A percentile compares a stretch with the other conserved stretches of the same genome.
phyloP scores from a whole-genome alignment of 1,140 invertebrate species.

The Drosophila kikkawai region DNA sequence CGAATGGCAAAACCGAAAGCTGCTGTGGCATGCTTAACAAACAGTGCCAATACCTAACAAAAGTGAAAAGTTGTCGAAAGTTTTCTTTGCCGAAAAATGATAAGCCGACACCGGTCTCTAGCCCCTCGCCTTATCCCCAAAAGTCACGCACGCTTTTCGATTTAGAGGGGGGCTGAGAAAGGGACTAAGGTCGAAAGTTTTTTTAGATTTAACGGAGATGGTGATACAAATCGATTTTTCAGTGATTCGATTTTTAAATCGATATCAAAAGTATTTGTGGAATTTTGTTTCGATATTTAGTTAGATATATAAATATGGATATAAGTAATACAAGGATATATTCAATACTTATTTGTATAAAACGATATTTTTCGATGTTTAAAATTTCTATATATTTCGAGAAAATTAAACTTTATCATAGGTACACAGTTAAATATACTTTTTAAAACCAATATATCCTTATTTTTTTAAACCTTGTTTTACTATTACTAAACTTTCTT shows the following conservation, averaged over 20 bases:
- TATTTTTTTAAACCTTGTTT: accelerated
- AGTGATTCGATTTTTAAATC: background rate
- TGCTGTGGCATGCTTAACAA: slow-evolving; percentile 40
- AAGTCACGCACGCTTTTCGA: slow-evolving; percentile 51
- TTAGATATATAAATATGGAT: background rate
- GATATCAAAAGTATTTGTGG: background rate
- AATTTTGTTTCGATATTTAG: background rate
- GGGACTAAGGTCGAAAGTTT: slow-evolving; percentile 14
- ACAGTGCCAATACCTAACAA: slow-evolving; percentile 54
- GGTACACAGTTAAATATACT: no score
- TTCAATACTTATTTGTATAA: no score
- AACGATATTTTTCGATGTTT: no score
- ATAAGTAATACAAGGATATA: background rate
- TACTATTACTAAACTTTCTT: background rate
- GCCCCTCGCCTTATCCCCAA: background rate
- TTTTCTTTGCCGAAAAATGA: slow-evolving; percentile 54
- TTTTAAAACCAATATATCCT: no score
- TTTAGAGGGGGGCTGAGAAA: slow-evolving; percentile 31
- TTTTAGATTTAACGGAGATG: background rate
- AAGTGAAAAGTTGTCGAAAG: slow-evolving; percentile 75
- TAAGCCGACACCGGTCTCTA: slow-evolving; percentile 41
- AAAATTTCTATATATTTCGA: no score
- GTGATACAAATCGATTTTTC: background rate
- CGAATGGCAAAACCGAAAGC: slow-evolving; percentile 71
- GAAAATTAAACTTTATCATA: no score